These are phyloP conservation scores for Neolamprologus kungweensis DNA, from an alignment of 2,113 vertebrate species.

Conservation along the genomic window DNA sequence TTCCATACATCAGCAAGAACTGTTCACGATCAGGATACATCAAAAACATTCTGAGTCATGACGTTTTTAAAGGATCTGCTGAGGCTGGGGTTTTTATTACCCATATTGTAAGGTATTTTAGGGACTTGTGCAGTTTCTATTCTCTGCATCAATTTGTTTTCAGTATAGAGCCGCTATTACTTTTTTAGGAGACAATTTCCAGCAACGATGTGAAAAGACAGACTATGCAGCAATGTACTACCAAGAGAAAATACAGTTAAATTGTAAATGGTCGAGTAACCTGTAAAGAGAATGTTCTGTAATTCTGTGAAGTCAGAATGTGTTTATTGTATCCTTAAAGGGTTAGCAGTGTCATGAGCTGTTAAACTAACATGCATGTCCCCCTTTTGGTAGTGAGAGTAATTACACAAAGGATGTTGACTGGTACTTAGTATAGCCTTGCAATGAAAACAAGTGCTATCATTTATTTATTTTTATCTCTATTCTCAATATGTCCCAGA, in stretches of 20 bases:
- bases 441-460: not conserved
- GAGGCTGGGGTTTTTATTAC: conserved; percentile 8
- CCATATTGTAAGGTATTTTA: not conserved
- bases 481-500: not conserved
- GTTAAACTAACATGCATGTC: not conserved
- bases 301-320: not conserved
- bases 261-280: not conserved
- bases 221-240: not conserved
- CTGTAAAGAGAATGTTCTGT: not conserved
- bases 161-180: not conserved
- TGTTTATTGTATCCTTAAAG: not conserved
- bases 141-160: not conserved
- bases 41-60: conserved; percentile 17
- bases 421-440: not conserved
- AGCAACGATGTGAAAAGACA: not conserved
- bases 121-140: not conserved
- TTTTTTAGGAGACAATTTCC: not conserved
- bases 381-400: not conserved
- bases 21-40: conserved; percentile 4
- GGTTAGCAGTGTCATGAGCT: not conserved
- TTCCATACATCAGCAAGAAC: conserved; percentile 55
- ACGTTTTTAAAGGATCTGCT: conserved; percentile 9
- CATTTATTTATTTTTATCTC: not conserved
- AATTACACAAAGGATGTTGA: not conserved
- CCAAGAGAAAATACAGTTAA: not conserved